Percentiles rank a stretch among this genome's conserved stretches.
phyloP scores from a whole-genome alignment of 2,888 invertebrate species.

The Choristoneura rosaceana region DNA sequence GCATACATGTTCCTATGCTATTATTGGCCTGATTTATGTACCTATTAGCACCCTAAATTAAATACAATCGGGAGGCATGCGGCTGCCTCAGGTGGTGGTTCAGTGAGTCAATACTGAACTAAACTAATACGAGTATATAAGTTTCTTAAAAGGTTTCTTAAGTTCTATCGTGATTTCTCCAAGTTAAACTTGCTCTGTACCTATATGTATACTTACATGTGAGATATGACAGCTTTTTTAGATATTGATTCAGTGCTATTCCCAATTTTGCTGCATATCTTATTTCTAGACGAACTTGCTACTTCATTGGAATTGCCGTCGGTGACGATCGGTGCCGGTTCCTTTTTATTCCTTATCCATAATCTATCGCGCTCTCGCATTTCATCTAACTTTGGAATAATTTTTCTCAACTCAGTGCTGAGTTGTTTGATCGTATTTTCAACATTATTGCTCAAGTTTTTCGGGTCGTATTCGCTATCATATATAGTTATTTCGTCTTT shows the following conservation, averaged over 20 bases:
- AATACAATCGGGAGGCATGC: too few species aligned
- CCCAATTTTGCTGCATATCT: slow-evolving; percentile 41
- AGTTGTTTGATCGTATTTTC: slow-evolving; percentile 80
- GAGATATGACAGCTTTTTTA: slow-evolving; percentile 50
- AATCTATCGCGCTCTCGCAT: slow-evolving; percentile 76
- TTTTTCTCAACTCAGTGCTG: slow-evolving; percentile 78
- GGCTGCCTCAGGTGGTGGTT: too few species aligned
- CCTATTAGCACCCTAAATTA: too few species aligned
- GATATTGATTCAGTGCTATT: slow-evolving; percentile 38
- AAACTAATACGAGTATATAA: too few species aligned
- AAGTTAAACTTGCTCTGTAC: background rate
- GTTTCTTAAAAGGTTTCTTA: background rate
- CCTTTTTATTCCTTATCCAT: slow-evolving; percentile 67
- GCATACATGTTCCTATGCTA: too few species aligned
- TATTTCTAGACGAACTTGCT: slow-evolving; percentile 49
- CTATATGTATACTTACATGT: slow-evolving; percentile 57
- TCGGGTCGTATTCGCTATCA: slow-evolving; percentile 72
- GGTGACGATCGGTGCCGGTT: slow-evolving; percentile 54
- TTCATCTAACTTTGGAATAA: slow-evolving; percentile 81
- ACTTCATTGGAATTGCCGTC: slow-evolving; percentile 78
- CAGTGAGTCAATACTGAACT: too few species aligned
- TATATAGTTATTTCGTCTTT: slow-evolving; percentile 82
- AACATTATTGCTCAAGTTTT: slow-evolving; percentile 72
- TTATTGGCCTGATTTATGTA: too few species aligned
- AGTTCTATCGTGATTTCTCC: too few species aligned